Conservation (phyloP, 2,113 vertebrate genomes). For the Cichladusa arquata region DNA sequence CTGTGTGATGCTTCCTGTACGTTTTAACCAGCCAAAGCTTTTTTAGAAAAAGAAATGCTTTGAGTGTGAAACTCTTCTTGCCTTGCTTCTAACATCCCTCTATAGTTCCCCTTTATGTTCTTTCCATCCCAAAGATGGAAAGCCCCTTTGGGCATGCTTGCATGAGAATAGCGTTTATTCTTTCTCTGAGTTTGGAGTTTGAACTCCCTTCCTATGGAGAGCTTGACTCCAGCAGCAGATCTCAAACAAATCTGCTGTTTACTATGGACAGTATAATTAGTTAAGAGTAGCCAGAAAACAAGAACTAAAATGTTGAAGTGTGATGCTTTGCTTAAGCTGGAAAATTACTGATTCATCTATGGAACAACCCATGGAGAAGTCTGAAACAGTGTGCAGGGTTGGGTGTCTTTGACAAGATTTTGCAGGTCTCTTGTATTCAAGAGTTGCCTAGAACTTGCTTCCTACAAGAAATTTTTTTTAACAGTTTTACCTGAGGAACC, state of each 20-base stretch:
- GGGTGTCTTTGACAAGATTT: neutral
- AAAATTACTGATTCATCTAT: neutral
- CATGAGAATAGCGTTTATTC: neutral
- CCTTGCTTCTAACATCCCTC: neutral
- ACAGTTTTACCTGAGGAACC: neutral
- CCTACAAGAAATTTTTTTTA: neutral
- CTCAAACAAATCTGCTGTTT: neutral
- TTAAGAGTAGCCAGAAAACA: neutral
- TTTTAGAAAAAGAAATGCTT: neutral
- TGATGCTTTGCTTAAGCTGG: neutral
- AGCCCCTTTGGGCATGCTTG: neutral
- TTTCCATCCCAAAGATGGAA: neutral
- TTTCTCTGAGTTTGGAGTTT: neutral
- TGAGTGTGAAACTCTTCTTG: neutral
- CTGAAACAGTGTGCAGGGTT: neutral
- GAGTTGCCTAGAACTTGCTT: neutral
- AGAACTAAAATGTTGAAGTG: neutral
- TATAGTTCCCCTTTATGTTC: neutral
- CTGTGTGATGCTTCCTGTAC: neutral
- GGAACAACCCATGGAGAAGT: neutral
- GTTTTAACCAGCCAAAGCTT: neutral
- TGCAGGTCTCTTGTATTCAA: neutral
- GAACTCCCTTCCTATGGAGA: neutral
- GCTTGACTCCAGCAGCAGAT: neutral
- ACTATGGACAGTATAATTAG: neutral